Base-by-base conservation (phyloP, 2,888 invertebrate species). In the Harpalus rubripes region DNA sequence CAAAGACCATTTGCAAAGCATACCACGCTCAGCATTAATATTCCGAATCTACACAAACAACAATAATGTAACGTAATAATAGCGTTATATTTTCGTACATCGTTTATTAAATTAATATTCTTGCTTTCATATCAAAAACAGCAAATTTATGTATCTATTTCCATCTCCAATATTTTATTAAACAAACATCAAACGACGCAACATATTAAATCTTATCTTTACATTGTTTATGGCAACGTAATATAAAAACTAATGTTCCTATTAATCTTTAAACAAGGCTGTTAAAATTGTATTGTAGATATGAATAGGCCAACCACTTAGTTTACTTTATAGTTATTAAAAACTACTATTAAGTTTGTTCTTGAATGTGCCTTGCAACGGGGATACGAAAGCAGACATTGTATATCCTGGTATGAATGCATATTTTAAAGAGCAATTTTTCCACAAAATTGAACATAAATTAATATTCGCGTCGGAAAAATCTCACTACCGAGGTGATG, bases 391-490 rank as follows among this genome's bases (percentile, higher is more conserved):
- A 52, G 44, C 4, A 52, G 44, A 52, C 44, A 12, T 52, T 52
- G 44, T 52, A 52, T 52, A 8, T 52, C 44, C 44, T 52, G 44
- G 44, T 52, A 12, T 52, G 5, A 52, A 52, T 52, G 44, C 44
- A 52, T 52, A 52, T 52, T 52, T 52, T 52, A 52, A 10, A 52
- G 12, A 0, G 44, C 44, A 52, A 52, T 52, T 52, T 52, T 52
- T 52, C 44, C 44, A 52, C 44, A 52, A 52, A 52, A 52, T 52
- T 52, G 44, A 52, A 52, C 44, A 52, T 52, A 52, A 52, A 52
- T 52, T 52, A 52, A 52, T 52, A 52, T 52, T 52, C 44, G 44
- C 12, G 10, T 52, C 44, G 44, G 44, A 52, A 52, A 32, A 52
- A 52, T 52, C 44, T 52, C 44, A 52, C 44, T 52, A 10, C 44